phyloP scores from a whole-genome alignment of 2,888 invertebrate species.

The Ypsolopha sequella region DNA sequence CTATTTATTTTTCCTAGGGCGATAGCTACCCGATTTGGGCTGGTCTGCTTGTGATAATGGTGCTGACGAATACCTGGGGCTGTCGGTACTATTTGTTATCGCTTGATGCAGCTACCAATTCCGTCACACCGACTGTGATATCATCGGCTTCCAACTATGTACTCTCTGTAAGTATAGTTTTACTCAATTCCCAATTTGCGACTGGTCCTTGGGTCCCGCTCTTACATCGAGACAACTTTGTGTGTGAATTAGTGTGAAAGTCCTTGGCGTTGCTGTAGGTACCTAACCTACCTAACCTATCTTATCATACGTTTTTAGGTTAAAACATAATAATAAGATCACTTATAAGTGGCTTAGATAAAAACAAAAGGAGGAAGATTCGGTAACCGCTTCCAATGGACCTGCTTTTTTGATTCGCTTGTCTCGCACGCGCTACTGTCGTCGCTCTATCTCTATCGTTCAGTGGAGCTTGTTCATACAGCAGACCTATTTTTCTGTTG shows the following conservation, averaged over 20 bases:
- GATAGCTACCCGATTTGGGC: constrained; percentile 43
- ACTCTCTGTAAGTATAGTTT: constrained; percentile 72
- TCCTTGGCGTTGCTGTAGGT: not conserved
- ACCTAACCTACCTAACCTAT: no score
- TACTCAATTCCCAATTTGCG: not conserved
- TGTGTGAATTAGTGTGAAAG: not conserved
- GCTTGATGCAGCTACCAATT: constrained; percentile 69
- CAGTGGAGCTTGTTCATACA: no score
- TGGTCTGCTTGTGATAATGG: constrained; percentile 56
- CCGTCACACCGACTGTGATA: constrained; percentile 73
- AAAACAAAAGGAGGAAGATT: no score
- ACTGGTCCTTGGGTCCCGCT: not conserved
- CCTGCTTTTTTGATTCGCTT: no score
- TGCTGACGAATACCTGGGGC: constrained; percentile 71
- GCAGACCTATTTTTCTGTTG: no score
- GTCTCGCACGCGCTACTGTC: no score
- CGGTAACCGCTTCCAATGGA: no score
- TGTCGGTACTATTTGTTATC: constrained; percentile 74
- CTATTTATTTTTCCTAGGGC: constrained; percentile 27
- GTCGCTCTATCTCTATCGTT: no score
- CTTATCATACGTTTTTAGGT: no score
- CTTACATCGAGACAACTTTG: not conserved
- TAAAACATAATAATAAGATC: no score
- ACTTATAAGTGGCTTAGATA: no score
- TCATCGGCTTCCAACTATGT: constrained; percentile 75